Evolutionary conservation across 2,113 vertebrate genomes (phyloP).

Genomic region (Gavialis gangeticus): DNA sequence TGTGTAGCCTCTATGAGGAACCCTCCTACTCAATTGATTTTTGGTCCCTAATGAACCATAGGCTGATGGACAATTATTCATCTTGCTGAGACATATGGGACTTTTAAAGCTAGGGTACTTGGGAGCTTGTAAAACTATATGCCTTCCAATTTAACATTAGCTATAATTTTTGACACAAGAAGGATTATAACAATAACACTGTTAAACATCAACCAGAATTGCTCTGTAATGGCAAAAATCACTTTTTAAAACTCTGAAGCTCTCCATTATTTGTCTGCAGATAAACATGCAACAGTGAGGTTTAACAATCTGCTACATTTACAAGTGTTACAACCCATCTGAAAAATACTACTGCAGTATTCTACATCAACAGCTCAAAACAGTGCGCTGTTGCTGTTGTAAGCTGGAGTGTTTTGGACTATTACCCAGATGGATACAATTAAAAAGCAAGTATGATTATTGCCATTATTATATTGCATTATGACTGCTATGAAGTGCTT

Average conservation of each 20-base stretch:
- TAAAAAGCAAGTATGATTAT: slow-evolving; percentile 52
- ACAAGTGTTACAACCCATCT: slow-evolving; percentile 25
- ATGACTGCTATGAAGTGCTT: slow-evolving; percentile 34
- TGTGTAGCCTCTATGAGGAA: slow-evolving; percentile 77
- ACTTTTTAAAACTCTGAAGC: slow-evolving; percentile 37
- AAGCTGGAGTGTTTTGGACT: not conserved
- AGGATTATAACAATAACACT: slow-evolving; percentile 62
- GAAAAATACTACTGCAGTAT: not conserved
- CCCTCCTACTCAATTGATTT: slow-evolving; percentile 85
- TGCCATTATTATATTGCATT: slow-evolving; percentile 9
- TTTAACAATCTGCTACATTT: slow-evolving; percentile 43
- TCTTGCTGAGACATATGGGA: slow-evolving; percentile 73
- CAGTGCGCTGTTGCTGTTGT: not conserved
- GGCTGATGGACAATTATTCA: slow-evolving; percentile 82
- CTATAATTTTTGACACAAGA: slow-evolving; percentile 68
- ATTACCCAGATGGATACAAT: slow-evolving; percentile 44
- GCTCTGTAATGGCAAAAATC: slow-evolving; percentile 53
- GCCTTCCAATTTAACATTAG: slow-evolving; percentile 75
- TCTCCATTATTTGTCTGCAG: slow-evolving; percentile 50
- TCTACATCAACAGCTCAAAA: slow-evolving; percentile 26
- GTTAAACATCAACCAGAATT: slow-evolving; percentile 48
- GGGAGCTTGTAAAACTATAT: slow-evolving; percentile 66
- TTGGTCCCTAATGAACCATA: slow-evolving; percentile 85
- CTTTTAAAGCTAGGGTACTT: slow-evolving; percentile 72
- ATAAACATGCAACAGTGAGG: slow-evolving; percentile 54